Evolutionary conservation across 1,140 invertebrate species (phyloP), one percentile per base, ranked within the genome.

Genomic region (Drosophila tristis): DNA sequence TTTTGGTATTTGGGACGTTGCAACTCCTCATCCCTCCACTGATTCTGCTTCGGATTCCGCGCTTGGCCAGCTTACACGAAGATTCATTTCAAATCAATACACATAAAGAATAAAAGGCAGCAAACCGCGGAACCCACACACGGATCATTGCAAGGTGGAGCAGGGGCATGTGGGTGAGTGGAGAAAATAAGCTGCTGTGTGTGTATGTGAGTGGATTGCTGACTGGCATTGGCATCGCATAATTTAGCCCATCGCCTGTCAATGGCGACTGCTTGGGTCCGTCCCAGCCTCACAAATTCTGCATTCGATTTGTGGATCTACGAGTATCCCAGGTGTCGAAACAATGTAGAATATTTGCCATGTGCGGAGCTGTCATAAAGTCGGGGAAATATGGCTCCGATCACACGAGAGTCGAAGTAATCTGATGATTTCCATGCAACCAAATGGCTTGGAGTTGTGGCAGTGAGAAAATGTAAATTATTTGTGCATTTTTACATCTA

Each of bases 51-150:
- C 53, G 70, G 82, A 82, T 20, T 20, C 20, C 2, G 20, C 20
- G 20, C 20, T 20, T 20, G 20, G 20, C 20, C 20, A 20, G 20
- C 20, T 87, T 87, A 89, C 82, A 72, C 57, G 57, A 56, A 82
- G 84, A 86, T 86, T 86, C 84, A 86, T 86, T 86, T 86, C 82
- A 78, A 86, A 86, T 86, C 82, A 82, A 86, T 86, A 87, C 82
- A 86, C 82, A 86, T 87, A 89, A 87, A 89, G 74, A 66, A 87
- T 82, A 74, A 74, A 85, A 67, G 71, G 65, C 67, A 58, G 61
- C 57, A 58, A 86, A 63, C 74, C 74, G 59, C 65, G 64, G 62
- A 51, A 53, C 78, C 73, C 67, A 75, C 63, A 67, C 68, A 75
- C 50, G 25, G 23, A 20, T 16, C 25, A 61, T 39, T 23, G 60